Evolutionary conservation across 2,888 invertebrate genomes (phyloP).

Genomic region (Philhelius pedissequus): DNA sequence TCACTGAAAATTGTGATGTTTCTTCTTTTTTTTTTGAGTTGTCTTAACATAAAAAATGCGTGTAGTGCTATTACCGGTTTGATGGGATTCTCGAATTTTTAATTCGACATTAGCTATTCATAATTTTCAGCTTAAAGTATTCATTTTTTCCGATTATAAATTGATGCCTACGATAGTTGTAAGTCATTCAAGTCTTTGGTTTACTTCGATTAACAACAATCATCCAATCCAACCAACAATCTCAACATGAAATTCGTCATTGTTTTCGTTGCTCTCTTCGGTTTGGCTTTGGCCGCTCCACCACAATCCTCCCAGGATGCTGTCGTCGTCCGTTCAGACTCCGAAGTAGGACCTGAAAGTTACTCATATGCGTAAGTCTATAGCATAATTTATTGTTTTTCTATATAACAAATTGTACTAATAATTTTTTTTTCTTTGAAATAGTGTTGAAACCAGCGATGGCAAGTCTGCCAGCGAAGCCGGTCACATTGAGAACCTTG

Average conservation of each 20-base stretch:
- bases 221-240: slow-evolving; percentile 1
- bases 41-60: not conserved
- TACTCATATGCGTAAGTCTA: slow-evolving; percentile 56
- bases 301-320: slow-evolving; percentile 79
- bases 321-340: slow-evolving; percentile 82
- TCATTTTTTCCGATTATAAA: slow-evolving; percentile 58
- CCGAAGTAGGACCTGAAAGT: slow-evolving; percentile 74
- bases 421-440: not conserved
- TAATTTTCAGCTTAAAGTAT: not conserved
- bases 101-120: not conserved
- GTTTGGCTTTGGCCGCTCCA: slow-evolving; percentile 74
- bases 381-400: not conserved
- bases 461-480: slow-evolving; percentile 79
- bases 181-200: slow-evolving; percentile 61
- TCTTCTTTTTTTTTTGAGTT: not conserved
- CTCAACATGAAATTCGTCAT: slow-evolving; percentile 74
- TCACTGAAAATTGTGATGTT: not conserved
- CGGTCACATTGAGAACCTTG: slow-evolving; percentile 80
- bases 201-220: slow-evolving; percentile 48
- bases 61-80: not conserved
- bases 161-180: not conserved
- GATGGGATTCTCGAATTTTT: not conserved
- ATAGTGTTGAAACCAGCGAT: slow-evolving; percentile 82
- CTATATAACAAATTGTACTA: too few species aligned
- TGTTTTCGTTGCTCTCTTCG: slow-evolving; percentile 73